A percentile compares a stretch with the other conserved stretches of the same genome.
These are phyloP conservation scores for Hartigia nigra DNA, from an alignment of 2,888 invertebrate genomes.

Conservation along the genomic window DNA sequence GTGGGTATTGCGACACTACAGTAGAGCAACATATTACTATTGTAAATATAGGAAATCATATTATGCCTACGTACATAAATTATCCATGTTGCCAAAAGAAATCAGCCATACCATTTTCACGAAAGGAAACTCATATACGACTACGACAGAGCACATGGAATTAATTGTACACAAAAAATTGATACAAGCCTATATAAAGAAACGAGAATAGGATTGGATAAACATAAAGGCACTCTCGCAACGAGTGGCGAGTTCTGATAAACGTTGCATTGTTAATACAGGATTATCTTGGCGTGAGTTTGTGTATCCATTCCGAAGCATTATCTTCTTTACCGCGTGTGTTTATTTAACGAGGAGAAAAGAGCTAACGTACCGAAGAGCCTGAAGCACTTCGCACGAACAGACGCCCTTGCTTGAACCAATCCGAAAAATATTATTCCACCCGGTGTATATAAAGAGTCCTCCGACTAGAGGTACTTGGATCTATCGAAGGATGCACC, in stretches of 20 bases:
- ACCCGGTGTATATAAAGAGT: not conserved
- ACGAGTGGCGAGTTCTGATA: conserved; percentile 29
- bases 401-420: not conserved
- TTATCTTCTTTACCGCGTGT: not conserved
- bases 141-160: not conserved
- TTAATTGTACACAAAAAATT: not conserved
- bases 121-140: not conserved
- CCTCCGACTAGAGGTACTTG: not conserved
- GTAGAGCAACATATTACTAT: not conserved
- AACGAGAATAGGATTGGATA: conserved; percentile 34
- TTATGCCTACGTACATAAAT: not conserved
- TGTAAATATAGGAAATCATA: not conserved
- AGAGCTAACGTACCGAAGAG: not conserved
- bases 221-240: conserved; percentile 27
- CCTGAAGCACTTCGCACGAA: not conserved
- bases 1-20: not conserved
- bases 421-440: not conserved
- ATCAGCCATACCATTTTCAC: not conserved
- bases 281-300: conserved; percentile 36
- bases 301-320: not conserved
- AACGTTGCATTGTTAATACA: conserved; percentile 44
- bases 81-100: not conserved
- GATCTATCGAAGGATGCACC: not conserved
- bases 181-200: not conserved
- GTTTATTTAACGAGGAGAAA: not conserved